Evolutionary conservation across 2,888 invertebrate species (phyloP), one percentile per base, ranked within the genome.

Genomic region (Ditylenchus weischeri): DNA sequence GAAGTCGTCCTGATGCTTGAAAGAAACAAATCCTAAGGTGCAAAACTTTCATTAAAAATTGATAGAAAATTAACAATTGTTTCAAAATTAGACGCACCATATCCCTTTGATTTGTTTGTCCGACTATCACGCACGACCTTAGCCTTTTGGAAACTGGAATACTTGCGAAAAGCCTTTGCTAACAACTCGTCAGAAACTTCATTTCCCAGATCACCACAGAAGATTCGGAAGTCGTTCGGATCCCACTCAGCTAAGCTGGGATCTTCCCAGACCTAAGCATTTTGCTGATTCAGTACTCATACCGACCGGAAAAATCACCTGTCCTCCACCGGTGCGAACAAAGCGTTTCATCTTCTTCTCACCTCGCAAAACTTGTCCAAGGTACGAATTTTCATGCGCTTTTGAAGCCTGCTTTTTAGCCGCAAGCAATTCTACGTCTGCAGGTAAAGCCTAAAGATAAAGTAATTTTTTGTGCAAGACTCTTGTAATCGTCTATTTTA

Each of bases 181-280:
- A 98, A 86, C 69, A 94, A 88, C 84, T 98, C 98, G 83, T 98
- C 98, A 0, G 94, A 96, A 35, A 98, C 96, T 64, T 76, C 62
- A 84, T 98, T 98, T 19, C 98, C 98, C 58, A 98, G 87, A 86
- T 98, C 98, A n/a, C 98, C 98, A 84, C 95, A 95, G 85, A 99
- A 98, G 85, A 98, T 90, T 74, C 98, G 87, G 86, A 94, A 98
- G 86, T 98, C 98, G 86, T 89, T 89, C 76, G 92, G 90, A n/a
- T 92, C 90, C 98, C 96, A 98, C 83, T 98, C 98, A 21, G 89
- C 86, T 64, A 98, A 85, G 0, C 93, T 91, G 29, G 88, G 88
- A 85, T 98, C 98, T 84, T 98, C 96, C 98, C 98, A 98, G 0
- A 90, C 90, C 76, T 90, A 71, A 60, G 43, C 2, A 6, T 13